phyloP scores from a whole-genome alignment of 2,888 invertebrate species.

The Drosophila multiciliata region DNA sequence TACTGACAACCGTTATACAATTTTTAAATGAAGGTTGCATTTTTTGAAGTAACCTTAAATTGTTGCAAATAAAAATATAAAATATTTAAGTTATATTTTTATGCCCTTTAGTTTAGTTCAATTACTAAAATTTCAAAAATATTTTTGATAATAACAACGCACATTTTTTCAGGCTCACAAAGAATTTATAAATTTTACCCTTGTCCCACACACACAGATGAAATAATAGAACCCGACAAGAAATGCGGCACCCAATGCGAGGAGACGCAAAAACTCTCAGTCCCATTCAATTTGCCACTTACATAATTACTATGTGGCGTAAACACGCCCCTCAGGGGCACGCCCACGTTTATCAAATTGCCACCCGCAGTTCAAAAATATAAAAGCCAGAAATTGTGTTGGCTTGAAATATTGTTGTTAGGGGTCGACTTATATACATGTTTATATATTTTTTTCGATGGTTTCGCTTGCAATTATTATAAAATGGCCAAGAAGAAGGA shows the following conservation, averaged over 20 bases:
- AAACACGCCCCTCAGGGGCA: conserved; percentile 31
- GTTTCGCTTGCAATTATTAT: conserved; percentile 74
- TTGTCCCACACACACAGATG: not conserved
- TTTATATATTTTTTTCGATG: conserved; percentile 52
- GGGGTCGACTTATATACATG: conserved; percentile 45
- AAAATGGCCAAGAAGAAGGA: conserved; percentile 72
- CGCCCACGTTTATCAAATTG: conserved; percentile 59
- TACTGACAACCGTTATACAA: not conserved
- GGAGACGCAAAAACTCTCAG: conserved; percentile 15
- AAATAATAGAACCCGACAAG: not conserved
- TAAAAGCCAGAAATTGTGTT: conserved; percentile 56
- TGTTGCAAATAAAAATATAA: not conserved
- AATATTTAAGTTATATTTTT: too few relatives aligned
- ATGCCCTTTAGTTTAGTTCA: not conserved
- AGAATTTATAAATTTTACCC: not conserved
- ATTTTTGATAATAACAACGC: not conserved
- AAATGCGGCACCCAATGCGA: conserved; percentile 4
- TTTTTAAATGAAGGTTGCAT: not conserved
- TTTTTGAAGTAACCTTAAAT: not conserved
- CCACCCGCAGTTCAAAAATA: conserved; percentile 40
- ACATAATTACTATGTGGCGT: conserved; percentile 55
- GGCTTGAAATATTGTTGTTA: conserved; percentile 63
- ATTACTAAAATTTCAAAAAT: not conserved
- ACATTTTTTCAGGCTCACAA: not conserved
- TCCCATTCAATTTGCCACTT: conserved; percentile 53